Evolutionary conservation across 1,140 invertebrate species (phyloP).

Genomic region (Daktulosphaira vitifoliae): DNA sequence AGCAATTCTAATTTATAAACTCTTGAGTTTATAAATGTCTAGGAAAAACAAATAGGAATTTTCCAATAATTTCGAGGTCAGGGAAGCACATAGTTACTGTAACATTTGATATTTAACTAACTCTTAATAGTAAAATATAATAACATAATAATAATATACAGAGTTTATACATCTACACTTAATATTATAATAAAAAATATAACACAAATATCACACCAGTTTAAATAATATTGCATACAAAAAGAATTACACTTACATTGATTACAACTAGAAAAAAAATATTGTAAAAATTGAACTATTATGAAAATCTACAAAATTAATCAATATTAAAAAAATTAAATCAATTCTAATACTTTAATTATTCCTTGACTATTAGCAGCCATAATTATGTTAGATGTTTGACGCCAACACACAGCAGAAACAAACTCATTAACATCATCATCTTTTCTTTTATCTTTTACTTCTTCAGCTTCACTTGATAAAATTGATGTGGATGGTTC

Average conservation of each 20-base stretch:
- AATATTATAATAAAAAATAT: not conserved
- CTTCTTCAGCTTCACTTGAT: constrained; percentile 40
- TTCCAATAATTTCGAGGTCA: too few relatives aligned
- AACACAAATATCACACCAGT: constrained; percentile 21
- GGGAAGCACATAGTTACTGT: too few relatives aligned
- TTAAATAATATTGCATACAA: constrained; percentile 2
- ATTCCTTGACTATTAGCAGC: constrained; percentile 92
- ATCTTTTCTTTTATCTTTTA: constrained; percentile 70
- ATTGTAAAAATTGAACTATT: constrained; percentile 9
- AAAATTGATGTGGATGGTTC: constrained; percentile 71
- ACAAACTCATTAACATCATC: constrained; percentile 90
- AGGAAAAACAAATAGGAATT: too few relatives aligned
- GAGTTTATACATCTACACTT: too few relatives aligned
- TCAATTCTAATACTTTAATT: constrained; percentile 75
- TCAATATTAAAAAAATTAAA: constrained; percentile 45
- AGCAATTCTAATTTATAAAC: too few relatives aligned
- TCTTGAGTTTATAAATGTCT: too few relatives aligned
- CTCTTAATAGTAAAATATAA: not conserved
- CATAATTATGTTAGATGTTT: constrained; percentile 77
- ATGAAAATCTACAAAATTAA: not conserved
- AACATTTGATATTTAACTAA: not conserved
- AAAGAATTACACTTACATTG: not conserved
- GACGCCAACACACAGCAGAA: constrained; percentile 89
- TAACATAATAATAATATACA: not conserved
- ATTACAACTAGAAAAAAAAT: not conserved